A percentile compares a stretch with the other conserved stretches of the same genome.
These are phyloP conservation scores for Phalloptychus januarius DNA, from an alignment of 2,797 vertebrate species.

Conservation along the genomic window DNA sequence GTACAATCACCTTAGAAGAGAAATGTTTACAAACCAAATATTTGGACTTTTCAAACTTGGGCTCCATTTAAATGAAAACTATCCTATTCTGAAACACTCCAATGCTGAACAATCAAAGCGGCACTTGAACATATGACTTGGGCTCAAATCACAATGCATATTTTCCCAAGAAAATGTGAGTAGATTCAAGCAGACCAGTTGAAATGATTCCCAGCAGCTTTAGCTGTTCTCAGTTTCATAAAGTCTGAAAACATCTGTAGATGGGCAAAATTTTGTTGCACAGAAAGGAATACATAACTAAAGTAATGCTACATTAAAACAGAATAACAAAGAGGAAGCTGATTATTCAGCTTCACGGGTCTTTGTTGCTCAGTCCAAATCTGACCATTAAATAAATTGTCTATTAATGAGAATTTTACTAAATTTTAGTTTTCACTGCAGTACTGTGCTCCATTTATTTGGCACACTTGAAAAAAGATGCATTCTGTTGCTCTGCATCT, in stretches of 20 bases:
- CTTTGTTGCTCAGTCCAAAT: background rate
- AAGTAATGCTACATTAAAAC: background rate
- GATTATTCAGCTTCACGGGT: background rate
- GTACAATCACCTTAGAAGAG: background rate
- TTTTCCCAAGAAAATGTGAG: background rate
- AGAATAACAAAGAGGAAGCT: background rate
- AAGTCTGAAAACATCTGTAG: background rate
- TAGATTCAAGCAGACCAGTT: background rate
- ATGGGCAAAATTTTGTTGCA: background rate
- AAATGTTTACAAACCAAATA: background rate
- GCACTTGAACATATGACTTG: background rate
- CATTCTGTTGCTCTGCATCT: background rate
- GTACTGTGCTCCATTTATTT: background rate
- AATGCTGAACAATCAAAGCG: background rate
- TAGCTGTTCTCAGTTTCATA: background rate
- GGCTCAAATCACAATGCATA: background rate
- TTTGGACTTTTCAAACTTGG: background rate
- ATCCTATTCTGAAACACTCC: background rate
- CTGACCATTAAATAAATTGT: background rate
- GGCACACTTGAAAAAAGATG: background rate
- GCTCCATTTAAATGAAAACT: no score
- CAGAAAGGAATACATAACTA: background rate
- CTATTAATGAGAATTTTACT: background rate
- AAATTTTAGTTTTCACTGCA: background rate
- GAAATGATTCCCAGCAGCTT: background rate